These are phyloP conservation scores for Penaeus japonicus DNA, from an alignment of 1,140 invertebrate species.

Conservation along the genomic window DNA sequence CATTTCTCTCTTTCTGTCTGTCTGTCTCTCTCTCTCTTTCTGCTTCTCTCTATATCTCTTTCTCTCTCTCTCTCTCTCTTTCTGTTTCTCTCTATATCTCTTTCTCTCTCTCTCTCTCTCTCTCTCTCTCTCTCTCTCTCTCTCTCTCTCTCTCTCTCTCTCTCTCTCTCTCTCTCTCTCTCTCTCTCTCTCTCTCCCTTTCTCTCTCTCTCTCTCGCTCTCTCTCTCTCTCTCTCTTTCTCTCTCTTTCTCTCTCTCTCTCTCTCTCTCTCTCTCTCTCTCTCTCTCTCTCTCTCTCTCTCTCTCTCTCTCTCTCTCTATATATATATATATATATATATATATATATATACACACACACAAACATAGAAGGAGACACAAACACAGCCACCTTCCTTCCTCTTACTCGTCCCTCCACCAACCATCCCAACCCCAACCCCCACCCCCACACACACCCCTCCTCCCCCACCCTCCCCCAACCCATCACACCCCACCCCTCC, in stretches of 20 bases:
- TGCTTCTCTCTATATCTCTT: neutral
- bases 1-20: neutral
- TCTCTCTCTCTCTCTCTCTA: neutral
- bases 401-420: neutral
- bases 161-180: neutral
- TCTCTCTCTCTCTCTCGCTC: no score
- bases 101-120: neutral
- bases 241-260: neutral
- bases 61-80: neutral
- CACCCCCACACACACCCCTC: neutral
- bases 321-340: neutral
- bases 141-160: neutral
- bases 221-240: neutral
- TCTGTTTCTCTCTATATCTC: neutral
- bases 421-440: neutral
- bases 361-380: neutral
- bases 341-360: neutral
- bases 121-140: neutral
- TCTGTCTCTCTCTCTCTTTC: neutral
- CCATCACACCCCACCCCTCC: neutral
- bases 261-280: slow-evolving; percentile 1
- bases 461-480: neutral
- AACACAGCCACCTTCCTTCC: neutral
- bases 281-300: neutral
- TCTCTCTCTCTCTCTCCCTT: neutral